phyloP scores from a whole-genome alignment of 2,113 vertebrate species.

The Acinonyx jubatus region DNA sequence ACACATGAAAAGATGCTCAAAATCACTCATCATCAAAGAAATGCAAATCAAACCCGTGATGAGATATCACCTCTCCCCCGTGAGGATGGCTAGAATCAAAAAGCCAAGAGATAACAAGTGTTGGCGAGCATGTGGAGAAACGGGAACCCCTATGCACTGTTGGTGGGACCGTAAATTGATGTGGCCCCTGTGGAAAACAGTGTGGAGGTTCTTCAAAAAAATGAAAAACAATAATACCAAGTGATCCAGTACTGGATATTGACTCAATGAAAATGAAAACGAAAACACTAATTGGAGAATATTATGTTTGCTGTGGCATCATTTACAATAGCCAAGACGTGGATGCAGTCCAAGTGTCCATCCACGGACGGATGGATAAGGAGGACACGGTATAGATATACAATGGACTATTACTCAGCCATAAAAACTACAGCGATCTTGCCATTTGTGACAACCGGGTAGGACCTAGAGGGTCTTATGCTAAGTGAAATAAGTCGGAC shows the following conservation, averaged over 20 bases:
- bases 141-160: not conserved
- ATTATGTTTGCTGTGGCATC: not conserved
- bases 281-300: not conserved
- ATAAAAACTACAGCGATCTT: not conserved
- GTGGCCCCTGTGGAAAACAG: not conserved
- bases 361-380: not conserved
- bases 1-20: not conserved
- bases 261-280: not conserved
- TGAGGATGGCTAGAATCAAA: not conserved
- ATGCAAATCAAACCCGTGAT: not conserved
- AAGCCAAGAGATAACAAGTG: not conserved
- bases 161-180: not conserved
- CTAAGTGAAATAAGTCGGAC: too few species aligned
- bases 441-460: too few species aligned
- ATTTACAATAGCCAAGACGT: not conserved
- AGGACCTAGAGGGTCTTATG: too few species aligned
- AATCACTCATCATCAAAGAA: not conserved
- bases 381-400: not conserved
- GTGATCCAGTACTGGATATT: not conserved
- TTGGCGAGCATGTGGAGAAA: not conserved
- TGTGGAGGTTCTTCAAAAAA: not conserved
- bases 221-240: not conserved
- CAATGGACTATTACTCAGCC: not conserved
- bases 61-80: not conserved
- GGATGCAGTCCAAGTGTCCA: not conserved